Conservation (phyloP, 2,113 vertebrate genomes). For the Lophius piscatorius region DNA sequence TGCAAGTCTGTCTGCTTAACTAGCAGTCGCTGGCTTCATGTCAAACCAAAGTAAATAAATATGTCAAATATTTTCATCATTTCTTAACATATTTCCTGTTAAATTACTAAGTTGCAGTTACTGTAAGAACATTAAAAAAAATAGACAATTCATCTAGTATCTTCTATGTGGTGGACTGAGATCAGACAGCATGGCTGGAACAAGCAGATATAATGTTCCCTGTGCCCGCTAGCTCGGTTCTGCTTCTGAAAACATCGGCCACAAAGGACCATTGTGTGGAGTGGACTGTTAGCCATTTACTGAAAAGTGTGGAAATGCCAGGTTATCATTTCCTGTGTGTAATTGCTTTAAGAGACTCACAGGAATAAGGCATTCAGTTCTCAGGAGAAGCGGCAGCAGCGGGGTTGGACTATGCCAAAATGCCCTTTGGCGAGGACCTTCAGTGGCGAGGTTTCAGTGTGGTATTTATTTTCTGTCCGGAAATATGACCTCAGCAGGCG, state of each 20-base stretch:
- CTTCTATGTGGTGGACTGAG: not conserved
- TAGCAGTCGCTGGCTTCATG: too few relatives aligned
- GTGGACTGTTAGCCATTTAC: constrained; percentile 53
- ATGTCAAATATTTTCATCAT: too few relatives aligned
- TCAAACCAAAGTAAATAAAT: too few relatives aligned
- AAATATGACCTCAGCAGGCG: constrained; percentile 70
- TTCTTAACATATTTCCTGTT: too few relatives aligned
- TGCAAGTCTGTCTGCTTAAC: too few relatives aligned
- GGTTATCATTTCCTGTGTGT: constrained; percentile 72
- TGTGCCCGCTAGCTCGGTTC: not conserved
- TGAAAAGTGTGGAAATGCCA: constrained; percentile 51
- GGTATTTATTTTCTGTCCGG: constrained; percentile 72
- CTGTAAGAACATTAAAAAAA: too few relatives aligned
- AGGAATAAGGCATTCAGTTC: constrained; percentile 46
- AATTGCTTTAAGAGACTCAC: constrained; percentile 63
- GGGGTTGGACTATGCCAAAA: constrained; percentile 49
- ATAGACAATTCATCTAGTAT: not conserved
- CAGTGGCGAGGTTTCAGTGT: constrained; percentile 32
- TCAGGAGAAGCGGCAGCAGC: constrained; percentile 28
- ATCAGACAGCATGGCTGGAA: not conserved
- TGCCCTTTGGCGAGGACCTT: constrained; percentile 42
- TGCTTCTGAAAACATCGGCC: constrained; percentile 19
- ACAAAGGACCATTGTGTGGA: constrained; percentile 61
- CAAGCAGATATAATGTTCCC: not conserved
- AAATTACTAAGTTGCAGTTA: too few relatives aligned